Conservation (phyloP, 2,888 invertebrate species). For the Eristalinus aeneus region DNA sequence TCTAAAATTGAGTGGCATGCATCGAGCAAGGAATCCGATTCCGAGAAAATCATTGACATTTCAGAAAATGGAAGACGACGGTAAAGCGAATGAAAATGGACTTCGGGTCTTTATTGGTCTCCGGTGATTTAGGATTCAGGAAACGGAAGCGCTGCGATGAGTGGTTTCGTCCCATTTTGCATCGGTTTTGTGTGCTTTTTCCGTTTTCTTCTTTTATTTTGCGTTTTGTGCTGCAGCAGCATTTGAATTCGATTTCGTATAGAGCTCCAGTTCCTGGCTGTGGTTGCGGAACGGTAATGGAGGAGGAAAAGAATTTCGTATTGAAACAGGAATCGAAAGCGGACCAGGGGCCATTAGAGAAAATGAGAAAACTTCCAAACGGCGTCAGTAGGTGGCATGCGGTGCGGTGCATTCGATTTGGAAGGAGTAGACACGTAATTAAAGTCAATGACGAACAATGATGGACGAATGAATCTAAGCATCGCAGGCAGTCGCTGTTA, state of each 20-base stretch:
- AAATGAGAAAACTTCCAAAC: not conserved
- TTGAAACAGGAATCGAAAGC: not conserved
- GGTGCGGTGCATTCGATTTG: not conserved
- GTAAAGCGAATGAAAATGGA: conserved; percentile 65
- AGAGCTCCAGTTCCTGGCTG: not conserved
- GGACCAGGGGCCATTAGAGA: not conserved
- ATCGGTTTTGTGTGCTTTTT: conserved; percentile 41
- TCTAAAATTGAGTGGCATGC: conserved; percentile 68
- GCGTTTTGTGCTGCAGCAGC: not conserved
- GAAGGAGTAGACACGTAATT: not conserved
- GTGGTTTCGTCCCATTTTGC: conserved; percentile 40
- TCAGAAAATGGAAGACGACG: conserved; percentile 32
- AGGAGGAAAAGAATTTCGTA: not conserved
- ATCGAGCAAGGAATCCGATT: conserved; percentile 61
- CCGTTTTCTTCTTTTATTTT: conserved; percentile 26
- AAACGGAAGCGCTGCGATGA: conserved; percentile 61
- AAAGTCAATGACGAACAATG: not conserved
- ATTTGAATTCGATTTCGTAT: not conserved
- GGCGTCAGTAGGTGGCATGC: not conserved
- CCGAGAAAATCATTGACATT: conserved; percentile 67
- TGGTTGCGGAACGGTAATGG: not conserved
- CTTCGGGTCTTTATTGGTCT: conserved; percentile 65
- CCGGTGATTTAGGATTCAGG: conserved; percentile 67
- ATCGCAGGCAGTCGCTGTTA: not conserved
- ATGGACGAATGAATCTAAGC: not conserved